Base-by-base conservation (phyloP, 2,113 vertebrate species). In the Saccopteryx bilineata region DNA sequence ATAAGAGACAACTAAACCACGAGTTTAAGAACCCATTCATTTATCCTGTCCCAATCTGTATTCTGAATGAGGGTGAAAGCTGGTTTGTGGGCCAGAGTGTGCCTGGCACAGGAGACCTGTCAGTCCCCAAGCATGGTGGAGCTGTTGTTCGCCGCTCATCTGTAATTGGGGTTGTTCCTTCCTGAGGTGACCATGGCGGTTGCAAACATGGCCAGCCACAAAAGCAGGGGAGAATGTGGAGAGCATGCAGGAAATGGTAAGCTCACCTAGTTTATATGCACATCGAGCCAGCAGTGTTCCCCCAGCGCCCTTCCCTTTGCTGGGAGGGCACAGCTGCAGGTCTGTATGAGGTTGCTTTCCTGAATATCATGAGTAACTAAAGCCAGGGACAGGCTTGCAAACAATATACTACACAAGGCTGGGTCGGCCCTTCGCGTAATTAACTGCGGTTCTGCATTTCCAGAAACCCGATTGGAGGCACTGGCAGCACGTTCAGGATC, bases 251-350 rank as follows among this genome's bases (percentile, higher is more conserved):
- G 93, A 68, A 97, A 7, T 90, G 96, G 71, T 12, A 83, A 98
- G 61, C 95, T 93, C 90, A 92, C 95, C 97, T 96, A 0, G 0
- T 98, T 98, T 61, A 68, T 94, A 93, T 97, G 91, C 31, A 0
- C 69, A 28, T 71, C 90, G 72, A 96, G 96, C 68, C 13, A 5
- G 91, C 86, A 92, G 71, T 88, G 17, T 95, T 98, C 96, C 92
- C 72, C 88, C 89, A 89, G 97, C 58, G 2, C 21, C n/a, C 74
- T 33, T 97, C 93, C 74, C n/a, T 74, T 86, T 87, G 80, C 68
- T 39, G 39, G 39, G 39, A 39, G 94, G 94, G 72, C 98, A 84
- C 96, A 98, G 96, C 94, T 98, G 97, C 94, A 72, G 54, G 91
- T 93, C 83, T 94, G 75, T 19, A 4, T 58, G 92, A 74, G 50